Conservation (phyloP, 1,140 invertebrate species). For the Polypedilum vanderplanki region DNA sequence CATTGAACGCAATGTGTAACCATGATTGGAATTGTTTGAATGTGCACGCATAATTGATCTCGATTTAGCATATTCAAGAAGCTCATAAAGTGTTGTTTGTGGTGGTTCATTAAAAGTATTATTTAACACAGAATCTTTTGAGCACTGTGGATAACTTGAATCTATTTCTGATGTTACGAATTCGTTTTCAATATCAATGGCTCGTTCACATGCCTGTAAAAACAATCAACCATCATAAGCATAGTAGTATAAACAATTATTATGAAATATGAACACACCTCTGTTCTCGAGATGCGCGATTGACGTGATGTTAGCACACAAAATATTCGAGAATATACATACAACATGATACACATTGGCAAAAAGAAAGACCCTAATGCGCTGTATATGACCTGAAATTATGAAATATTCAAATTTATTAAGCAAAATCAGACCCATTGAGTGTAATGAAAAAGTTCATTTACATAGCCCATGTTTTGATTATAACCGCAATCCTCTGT, state of each 20-base stretch:
- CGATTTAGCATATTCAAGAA: constrained; percentile 5
- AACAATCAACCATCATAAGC: neutral
- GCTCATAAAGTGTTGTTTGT: neutral
- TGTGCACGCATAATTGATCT: neutral
- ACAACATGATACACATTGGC: constrained; percentile 84
- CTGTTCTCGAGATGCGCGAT: constrained; percentile 42
- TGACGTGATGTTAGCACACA: constrained; percentile 67
- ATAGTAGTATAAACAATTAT: neutral
- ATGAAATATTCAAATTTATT: neutral
- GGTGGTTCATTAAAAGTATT: neutral
- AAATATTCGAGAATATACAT: constrained; percentile 83
- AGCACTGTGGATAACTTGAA: constrained; percentile 9
- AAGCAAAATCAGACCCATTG: neutral
- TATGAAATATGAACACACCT: constrained; percentile 24
- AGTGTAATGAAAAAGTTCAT: constrained; percentile 45
- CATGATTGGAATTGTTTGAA: neutral
- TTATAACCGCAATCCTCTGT: constrained; percentile 62
- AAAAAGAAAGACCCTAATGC: constrained; percentile 89
- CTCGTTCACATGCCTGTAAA: neutral
- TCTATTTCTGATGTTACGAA: constrained; percentile 37
- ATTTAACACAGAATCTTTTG: neutral
- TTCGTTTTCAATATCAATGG: constrained; percentile 33
- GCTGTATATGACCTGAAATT: constrained; percentile 43
- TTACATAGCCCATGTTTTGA: constrained; percentile 75
- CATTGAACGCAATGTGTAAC: neutral